Evolutionary conservation across 2,888 invertebrate genomes (phyloP), one percentile per base, ranked within the genome.

Genomic region (Microplitis deprimator): DNA sequence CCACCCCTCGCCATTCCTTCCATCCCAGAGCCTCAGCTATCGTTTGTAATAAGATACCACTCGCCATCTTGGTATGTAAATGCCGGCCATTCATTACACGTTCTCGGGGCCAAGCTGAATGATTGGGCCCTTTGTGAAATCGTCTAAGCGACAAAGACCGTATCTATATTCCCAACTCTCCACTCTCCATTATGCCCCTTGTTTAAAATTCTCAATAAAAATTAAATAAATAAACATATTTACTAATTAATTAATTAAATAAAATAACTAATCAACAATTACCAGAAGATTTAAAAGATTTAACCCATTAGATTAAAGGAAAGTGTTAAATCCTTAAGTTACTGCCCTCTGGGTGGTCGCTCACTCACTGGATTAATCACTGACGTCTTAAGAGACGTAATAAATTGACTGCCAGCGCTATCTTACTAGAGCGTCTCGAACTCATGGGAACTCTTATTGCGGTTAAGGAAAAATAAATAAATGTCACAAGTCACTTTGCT

Each of bases 21-120:
- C 59, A 67, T 68, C 41, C 78, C 69, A 76, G 41, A 69, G 41
- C 72, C 78, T 4, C 72, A 50, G 71, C 78, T 80, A 77, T 82
- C 82, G 81, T 85, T 86, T 85, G 89, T 89, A 89, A 89, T 89
- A 89, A 89, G 89, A 89, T 89, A 89, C 50, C 50, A 50, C 89
- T 89, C 87, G 88, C 88, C 89, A 89, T 89, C 87, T 88, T 87
- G 88, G 88, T 89, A 89, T 89, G 89, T 89, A 89, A 89, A 89
- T 89, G 87, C 86, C 84, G 85, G 86, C 88, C 87, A 89, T 89
- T 89, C 89, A 88, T 89, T 89, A 88, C 50, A 50, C 85, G 85
- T 84, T 85, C 84, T 83, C 77, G 84, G 50, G 50, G 50, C 50
- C 50, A 8, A 50, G 86, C 87, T 88, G 88, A 89, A 89, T 88